phyloP scores from a whole-genome alignment of 2,113 vertebrate species.

The Labeo catla region DNA sequence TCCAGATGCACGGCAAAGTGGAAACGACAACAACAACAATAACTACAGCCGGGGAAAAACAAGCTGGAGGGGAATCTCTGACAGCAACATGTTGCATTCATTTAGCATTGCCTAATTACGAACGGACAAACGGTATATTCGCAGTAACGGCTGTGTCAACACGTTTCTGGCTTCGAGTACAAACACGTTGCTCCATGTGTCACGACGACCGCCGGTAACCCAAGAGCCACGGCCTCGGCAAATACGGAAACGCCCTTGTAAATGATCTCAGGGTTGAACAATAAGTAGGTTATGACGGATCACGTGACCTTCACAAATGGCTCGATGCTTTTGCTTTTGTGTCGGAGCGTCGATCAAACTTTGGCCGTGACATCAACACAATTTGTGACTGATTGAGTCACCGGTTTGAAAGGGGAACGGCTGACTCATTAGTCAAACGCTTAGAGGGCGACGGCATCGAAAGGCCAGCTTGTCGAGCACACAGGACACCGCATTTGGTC shows the following conservation, averaged over 20 bases:
- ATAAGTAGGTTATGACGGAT: constrained; percentile 12
- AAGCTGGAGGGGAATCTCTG: neutral
- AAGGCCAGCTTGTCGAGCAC: neutral
- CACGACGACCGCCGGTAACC: neutral
- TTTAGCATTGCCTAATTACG: constrained; percentile 9
- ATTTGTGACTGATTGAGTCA: neutral
- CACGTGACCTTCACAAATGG: neutral
- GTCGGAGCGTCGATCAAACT: neutral
- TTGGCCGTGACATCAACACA: neutral
- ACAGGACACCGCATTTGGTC: neutral
- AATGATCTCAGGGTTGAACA: constrained; percentile 8
- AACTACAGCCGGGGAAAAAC: constrained; percentile 23
- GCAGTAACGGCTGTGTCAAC: neutral
- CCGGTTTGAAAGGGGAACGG: neutral
- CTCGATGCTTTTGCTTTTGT: neutral
- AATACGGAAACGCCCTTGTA: constrained; percentile 27
- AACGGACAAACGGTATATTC: neutral
- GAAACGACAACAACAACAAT: constrained; percentile 12
- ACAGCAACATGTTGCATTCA: constrained; percentile 19
- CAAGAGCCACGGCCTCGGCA: neutral
- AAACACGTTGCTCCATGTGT: neutral
- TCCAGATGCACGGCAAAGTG: constrained; percentile 18
- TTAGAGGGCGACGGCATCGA: neutral
- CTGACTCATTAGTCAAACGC: neutral
- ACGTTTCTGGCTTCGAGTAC: neutral